Evolutionary conservation across 2,113 vertebrate species (phyloP).

Genomic region (Eulacestoma nigropectus): DNA sequence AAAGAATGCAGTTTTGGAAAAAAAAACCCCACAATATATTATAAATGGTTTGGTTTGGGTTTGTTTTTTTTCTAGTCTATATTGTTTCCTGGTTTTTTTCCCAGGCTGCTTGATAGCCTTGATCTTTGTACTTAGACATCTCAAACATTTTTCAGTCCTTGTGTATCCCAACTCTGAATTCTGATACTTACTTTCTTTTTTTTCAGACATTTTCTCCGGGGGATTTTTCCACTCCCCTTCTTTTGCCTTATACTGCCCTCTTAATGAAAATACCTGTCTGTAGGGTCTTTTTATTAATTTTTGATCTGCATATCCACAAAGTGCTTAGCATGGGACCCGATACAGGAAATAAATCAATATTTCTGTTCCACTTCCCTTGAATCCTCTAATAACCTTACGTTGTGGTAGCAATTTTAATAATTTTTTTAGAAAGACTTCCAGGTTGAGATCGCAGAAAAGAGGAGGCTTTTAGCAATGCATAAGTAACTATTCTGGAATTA

Average conservation of each 20-base stretch:
- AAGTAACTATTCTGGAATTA: not conserved
- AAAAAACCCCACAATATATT: not conserved
- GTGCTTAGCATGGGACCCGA: not conserved
- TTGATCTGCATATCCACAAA: not conserved
- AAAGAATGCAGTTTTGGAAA: not conserved
- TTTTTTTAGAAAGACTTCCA: not conserved
- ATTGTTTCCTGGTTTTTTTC: not conserved
- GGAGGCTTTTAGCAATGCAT: not conserved
- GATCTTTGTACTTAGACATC: not conserved
- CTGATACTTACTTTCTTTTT: not conserved
- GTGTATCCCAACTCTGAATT: not conserved
- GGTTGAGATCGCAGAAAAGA: not conserved
- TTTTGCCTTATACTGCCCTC: not conserved
- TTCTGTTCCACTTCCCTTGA: not conserved
- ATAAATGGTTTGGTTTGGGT: not conserved
- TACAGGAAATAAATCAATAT: not conserved
- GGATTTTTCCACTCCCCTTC: rapidly evolving
- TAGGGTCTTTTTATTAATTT: not conserved
- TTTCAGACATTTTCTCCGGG: not conserved
- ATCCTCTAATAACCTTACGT: not conserved
- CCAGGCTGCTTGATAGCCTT: not conserved
- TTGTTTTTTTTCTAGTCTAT: not conserved
- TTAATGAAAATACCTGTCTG: not conserved
- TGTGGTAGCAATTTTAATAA: not conserved
- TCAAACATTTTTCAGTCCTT: not conserved